Base-by-base conservation (phyloP, 2,113 vertebrate species). In the Aphyosemion australe region DNA sequence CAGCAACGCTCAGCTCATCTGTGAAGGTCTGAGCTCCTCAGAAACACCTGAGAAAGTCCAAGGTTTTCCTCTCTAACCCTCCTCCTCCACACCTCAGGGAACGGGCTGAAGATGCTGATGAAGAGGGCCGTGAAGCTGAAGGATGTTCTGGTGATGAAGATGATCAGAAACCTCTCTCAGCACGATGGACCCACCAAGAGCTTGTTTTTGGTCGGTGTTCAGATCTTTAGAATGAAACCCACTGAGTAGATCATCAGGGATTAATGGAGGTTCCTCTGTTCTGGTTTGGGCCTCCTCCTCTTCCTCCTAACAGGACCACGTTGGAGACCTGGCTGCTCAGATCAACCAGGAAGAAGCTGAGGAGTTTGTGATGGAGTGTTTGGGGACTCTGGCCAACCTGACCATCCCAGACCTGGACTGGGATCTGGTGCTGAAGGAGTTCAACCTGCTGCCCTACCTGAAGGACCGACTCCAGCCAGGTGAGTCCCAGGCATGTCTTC, bases 101-200 rank as follows among this genome's bases (percentile, higher is more conserved):
- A 95, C 42, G 93, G 95, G 1, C 87, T 97, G 78, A 96, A 95
- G 87, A 93, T 96, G 93, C 83, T 96, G 69, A 96, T 97, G 95
- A 96, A 96, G 78, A 87, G 93, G n/a, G 94, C 94, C 1, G 72
- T 97, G 85, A 97, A 96, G 78, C 92, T 95, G 84, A 98, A 97
- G 81, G 96, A 97, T 58, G 93, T 94, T 0, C 76, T 95, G 75
- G 78, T 96, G 89, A 97, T 98, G 96, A 98, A 98, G 88, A 97
- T 97, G 95, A 96, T 98, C 76, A 93, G 96, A 54, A 98, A 97
- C 76, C 92, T 96, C 80, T 97, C 94, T 58, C 95, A 97, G 63
- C 96, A 98, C 19, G 93, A 92, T 58, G 95, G 95, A 18, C 80
- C 93, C 65, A 95, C 94, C 15, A 97, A 97, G n/a, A n/a, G 85